Evolutionary conservation across 2,113 vertebrate species (phyloP), one percentile per base, ranked within the genome.

Genomic region (Crotophaga sulcirostris): DNA sequence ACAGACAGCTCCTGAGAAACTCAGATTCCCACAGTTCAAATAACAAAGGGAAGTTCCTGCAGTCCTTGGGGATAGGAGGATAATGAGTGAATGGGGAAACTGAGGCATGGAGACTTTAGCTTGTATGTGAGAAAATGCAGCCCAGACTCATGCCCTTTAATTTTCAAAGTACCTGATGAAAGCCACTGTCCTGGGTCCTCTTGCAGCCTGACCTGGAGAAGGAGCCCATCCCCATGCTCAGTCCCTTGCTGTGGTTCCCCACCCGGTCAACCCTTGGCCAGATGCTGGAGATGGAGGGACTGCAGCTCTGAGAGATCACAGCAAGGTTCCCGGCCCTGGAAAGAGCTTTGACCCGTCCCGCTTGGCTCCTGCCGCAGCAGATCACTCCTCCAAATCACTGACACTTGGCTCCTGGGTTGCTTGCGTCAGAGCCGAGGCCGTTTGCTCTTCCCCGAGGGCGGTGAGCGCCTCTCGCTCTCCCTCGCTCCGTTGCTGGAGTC

Each of bases 391-490:
- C 62, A 13, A 10, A 1, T 17, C 72, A 26, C 15, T 6, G 2
- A 0, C 0, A 0, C 79, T 60, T n/a, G 33, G 10, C 13, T 77
- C 75, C 47, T 38, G 28, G 16, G 28, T 40, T 31, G n/a, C 45
- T 67, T 1, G 0, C 2, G 6, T 44, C 3, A 1, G 36, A 67
- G 15, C 23, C 0, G 17, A 42, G 54, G 59, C 40, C 6, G 5
- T 77, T 87, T 34, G 23, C 42, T 47, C 62, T 68, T 68, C 64
- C 69, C 66, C 3, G 4, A 60, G 70, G 75, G 47, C 16, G 1
- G 29, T 2, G 17, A 60, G 47, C n/a, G 58, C 78, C 68, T 88
- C 91, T 89, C 1, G 0, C 68, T 77, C 24, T 76, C 42, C 73
- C 83, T 93, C 3, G 0, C 51, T 62, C 42, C 34, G 7, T 47